These are phyloP conservation scores for Trisateles emortualis DNA, from an alignment of 2,888 invertebrate species.

Conservation along the genomic window DNA sequence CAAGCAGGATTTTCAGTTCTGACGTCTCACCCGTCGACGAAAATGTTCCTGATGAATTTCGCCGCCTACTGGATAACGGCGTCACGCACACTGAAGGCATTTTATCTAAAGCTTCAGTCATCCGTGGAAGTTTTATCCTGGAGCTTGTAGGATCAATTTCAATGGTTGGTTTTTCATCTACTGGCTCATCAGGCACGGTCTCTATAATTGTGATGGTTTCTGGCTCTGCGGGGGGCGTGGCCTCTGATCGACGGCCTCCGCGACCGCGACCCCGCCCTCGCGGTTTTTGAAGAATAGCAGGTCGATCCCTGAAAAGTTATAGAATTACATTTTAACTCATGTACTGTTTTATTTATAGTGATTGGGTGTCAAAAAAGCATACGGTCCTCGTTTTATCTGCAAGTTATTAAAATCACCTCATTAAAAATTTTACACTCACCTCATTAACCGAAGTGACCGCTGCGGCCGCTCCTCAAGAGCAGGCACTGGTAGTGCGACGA, in stretches of 20 bases:
- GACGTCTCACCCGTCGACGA: conserved; percentile 49
- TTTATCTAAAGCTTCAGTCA: conserved; percentile 81
- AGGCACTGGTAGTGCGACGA: conserved; percentile 64
- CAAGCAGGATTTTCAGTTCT: conserved; percentile 58
- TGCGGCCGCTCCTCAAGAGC: conserved; percentile 82
- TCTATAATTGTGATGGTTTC: conserved; percentile 41
- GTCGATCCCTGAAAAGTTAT: conserved; percentile 70
- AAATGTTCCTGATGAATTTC: conserved; percentile 59
- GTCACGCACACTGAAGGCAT: conserved; percentile 70
- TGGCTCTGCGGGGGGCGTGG: conserved; percentile 42
- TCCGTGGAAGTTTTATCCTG: conserved; percentile 78
- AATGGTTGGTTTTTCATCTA: conserved; percentile 25
- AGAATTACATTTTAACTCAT: background rate
- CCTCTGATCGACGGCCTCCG: conserved; percentile 57
- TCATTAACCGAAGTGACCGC: conserved; percentile 76
- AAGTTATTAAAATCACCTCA: background rate
- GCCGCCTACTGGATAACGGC: conserved; percentile 69
- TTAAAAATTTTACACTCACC: conserved; percentile 57
- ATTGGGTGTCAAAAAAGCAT: too few relatives aligned
- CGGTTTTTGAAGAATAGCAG: conserved; percentile 71
- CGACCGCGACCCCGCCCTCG: conserved; percentile 75
- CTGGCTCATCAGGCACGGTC: conserved; percentile 25
- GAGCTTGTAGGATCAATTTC: conserved; percentile 79
- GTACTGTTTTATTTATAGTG: too few relatives aligned
- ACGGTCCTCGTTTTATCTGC: too few relatives aligned